phyloP scores from a whole-genome alignment of 2,797 vertebrate genomes.

The Arctocebus calabarensis region DNA sequence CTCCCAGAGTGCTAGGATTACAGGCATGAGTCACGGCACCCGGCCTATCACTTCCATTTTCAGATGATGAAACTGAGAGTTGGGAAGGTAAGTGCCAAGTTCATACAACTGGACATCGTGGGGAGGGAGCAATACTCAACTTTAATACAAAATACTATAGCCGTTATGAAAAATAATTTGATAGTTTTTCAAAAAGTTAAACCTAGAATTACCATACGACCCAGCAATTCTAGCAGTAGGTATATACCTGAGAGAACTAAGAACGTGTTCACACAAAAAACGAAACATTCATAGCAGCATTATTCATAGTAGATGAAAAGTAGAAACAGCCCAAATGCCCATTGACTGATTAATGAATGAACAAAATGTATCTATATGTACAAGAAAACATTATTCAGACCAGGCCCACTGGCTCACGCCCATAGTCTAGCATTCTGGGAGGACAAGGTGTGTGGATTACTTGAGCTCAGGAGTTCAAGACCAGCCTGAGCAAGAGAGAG shows the following conservation, averaged over 20 bases:
- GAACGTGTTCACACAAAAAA: background rate
- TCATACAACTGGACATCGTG: background rate
- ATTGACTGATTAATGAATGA: background rate
- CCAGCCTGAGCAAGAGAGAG: no score
- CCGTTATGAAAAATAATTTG: background rate
- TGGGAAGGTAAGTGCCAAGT: background rate
- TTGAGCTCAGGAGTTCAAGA: no score
- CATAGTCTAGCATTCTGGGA: no score
- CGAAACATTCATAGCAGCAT: background rate
- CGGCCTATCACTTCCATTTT: background rate
- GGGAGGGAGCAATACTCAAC: background rate
- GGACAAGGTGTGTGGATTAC: no score
- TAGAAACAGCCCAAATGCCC: background rate
- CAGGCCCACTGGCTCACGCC: no score
- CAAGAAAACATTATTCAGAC: background rate
- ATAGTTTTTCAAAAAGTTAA: background rate
- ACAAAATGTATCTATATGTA: background rate
- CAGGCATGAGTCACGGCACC: no score
- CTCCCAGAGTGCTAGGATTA: no score
- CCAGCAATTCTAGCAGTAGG: background rate
- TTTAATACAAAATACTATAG: background rate
- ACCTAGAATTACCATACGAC: background rate
- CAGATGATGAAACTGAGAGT: background rate
- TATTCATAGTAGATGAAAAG: background rate
- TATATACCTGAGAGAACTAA: background rate